Conservation (phyloP, 2,797 vertebrate species). For the Lophotriccus pileatus region DNA sequence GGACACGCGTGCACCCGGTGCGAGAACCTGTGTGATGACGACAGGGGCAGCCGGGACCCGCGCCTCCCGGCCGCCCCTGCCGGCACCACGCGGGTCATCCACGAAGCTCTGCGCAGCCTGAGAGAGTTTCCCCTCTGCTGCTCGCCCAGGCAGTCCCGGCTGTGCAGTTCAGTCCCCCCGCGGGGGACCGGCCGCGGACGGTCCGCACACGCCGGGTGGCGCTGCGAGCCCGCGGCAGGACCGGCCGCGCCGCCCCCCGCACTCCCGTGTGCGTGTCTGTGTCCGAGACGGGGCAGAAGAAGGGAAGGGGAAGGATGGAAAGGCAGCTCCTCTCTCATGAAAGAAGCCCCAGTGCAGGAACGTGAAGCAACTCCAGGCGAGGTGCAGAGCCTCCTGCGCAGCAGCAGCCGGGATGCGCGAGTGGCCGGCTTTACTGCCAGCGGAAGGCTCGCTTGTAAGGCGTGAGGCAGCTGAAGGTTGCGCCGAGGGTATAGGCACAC, state of each 20-base stretch:
- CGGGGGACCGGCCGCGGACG: neutral
- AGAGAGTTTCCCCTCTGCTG: fast-evolving
- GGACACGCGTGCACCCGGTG: too few species aligned
- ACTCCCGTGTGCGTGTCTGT: fast-evolving
- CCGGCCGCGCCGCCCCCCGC: too few species aligned
- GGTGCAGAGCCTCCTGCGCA: neutral
- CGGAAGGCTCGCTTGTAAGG: neutral
- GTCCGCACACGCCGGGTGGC: slow-evolving; percentile 16
- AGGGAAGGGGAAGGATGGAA: fast-evolving
- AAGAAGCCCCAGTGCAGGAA: neutral
- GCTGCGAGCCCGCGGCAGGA: neutral
- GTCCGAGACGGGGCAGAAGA: neutral
- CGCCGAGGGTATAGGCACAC: fast-evolving
- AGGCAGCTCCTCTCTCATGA: too few species aligned
- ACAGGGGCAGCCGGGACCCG: too few species aligned
- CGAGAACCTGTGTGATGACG: neutral
- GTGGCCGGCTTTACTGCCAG: neutral
- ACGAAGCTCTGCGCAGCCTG: neutral
- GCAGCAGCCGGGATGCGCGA: neutral
- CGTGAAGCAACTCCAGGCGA: neutral
- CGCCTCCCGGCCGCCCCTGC: too few species aligned
- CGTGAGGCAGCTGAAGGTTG: neutral
- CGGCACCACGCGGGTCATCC: neutral
- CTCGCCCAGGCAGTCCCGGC: neutral
- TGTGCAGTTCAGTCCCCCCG: neutral